Evolutionary conservation across 2,888 invertebrate genomes (phyloP).

Genomic region (Papilio demoleus): DNA sequence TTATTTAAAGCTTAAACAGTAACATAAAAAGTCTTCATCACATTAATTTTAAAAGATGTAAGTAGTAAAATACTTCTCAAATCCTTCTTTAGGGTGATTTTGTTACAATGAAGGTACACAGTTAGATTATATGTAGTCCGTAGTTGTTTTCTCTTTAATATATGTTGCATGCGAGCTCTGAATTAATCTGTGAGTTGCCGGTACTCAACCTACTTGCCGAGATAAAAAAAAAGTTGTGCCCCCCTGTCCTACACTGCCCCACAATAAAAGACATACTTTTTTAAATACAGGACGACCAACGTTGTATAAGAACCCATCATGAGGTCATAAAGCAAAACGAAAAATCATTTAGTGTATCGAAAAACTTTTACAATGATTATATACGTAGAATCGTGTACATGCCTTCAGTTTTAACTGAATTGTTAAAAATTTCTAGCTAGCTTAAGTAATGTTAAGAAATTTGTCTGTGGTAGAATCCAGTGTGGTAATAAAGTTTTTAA

Average conservation of each 20-base stretch:
- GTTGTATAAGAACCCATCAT: neutral
- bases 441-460: neutral
- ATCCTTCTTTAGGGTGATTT: no score
- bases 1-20: no score
- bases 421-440: neutral
- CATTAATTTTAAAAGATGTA: no score
- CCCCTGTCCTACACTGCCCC: neutral
- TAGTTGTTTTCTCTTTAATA: conserved; percentile 16
- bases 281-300: neutral
- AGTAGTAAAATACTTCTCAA: no score
- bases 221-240: conserved; percentile 32
- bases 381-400: no score
- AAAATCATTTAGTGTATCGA: neutral
- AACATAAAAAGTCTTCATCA: no score
- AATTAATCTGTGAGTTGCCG: conserved; percentile 5
- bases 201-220: conserved; percentile 29
- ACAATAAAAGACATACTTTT: neutral
- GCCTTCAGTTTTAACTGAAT: no score
- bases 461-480: neutral
- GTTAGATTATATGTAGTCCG: neutral
- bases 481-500: neutral
- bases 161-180: conserved; percentile 13
- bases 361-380: neutral
- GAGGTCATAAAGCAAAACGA: neutral
- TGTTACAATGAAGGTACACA: neutral